Evolutionary conservation across 2,113 vertebrate species (phyloP), one percentile per base, ranked within the genome.

Genomic region (Perca fluviatilis): DNA sequence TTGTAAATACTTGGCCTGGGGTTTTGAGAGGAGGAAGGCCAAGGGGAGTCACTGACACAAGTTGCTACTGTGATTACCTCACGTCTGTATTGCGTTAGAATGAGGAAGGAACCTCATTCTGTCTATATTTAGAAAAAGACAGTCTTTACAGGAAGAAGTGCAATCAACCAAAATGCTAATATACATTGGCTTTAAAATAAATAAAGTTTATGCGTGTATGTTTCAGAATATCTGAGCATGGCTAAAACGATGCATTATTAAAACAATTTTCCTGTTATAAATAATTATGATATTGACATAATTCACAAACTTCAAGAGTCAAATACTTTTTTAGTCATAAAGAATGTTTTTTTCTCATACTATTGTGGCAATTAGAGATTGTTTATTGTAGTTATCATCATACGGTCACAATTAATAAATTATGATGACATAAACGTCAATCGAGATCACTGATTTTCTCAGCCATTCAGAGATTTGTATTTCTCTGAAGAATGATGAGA

Each of bases 11-110:
- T 91, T 91, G 88, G 89, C 85, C 72, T 77, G 79, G 77, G 57
- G 57, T 78, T 67, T 77, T 18, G 23, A 74, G 51, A 74, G 82
- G 79, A 79, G 74, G 85, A 84, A 84, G 85, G 88, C 88, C 82
- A 93, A 86, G 83, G 23, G 71, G 80, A 91, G 88, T 86, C 82
- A 80, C 79, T 89, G 77, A 92, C 87, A 90, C 75, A 86, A 89
- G 84, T 69, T 75, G 75, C 81, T 68, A 33, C 68, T 89, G 86
- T 86, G 86, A 85, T 94, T 88, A 94, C 90, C 89, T 92, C 90
- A 93, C 43, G 88, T 86, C 88, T 93, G 88, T 89, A 87, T 91
- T 67, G 66, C 65, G 83, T 65, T 75, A 50, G n/a, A n/a, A n/a
- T n/a, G n/a, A n/a, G 67, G 54, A 69, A 71, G 84, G 49, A 91